phyloP scores from a whole-genome alignment of 2,113 vertebrate species.

The Psilopsiagon aurifrons region DNA sequence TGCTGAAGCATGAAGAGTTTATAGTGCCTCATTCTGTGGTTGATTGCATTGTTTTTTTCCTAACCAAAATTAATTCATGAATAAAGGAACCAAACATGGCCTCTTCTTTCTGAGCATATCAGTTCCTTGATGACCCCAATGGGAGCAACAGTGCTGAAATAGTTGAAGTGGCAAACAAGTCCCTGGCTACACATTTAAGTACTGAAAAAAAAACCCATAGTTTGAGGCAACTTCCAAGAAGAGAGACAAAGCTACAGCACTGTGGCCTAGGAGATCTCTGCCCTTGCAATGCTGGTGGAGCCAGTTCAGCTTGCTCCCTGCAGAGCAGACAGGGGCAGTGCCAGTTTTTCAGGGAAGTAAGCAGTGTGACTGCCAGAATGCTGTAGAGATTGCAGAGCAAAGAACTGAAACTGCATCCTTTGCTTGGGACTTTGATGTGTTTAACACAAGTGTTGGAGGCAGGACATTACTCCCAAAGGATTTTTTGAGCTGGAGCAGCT shows the following conservation, averaged over 20 bases:
- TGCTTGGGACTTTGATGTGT: background rate
- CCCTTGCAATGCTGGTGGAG: background rate
- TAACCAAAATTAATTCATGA: background rate
- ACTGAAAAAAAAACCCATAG: background rate
- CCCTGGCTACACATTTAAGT: background rate
- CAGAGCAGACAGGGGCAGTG: background rate
- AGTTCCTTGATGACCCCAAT: background rate
- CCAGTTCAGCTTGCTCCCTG: background rate
- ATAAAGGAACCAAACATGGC: background rate
- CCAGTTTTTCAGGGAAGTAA: background rate
- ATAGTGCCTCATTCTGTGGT: background rate
- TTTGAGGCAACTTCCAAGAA: background rate
- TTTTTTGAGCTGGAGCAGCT: background rate
- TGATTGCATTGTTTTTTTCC: background rate
- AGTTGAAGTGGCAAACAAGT: conserved; percentile 6
- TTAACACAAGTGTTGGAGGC: background rate
- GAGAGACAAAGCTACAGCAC: background rate
- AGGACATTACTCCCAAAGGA: background rate
- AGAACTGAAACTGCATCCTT: background rate
- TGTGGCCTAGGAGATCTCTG: background rate
- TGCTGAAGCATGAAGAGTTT: background rate
- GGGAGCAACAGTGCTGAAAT: background rate
- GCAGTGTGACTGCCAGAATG: background rate
- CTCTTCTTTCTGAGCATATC: background rate
- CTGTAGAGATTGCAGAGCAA: background rate